Base-by-base conservation (phyloP, 2,797 vertebrate genomes). In the Sternotherus odoratus region DNA sequence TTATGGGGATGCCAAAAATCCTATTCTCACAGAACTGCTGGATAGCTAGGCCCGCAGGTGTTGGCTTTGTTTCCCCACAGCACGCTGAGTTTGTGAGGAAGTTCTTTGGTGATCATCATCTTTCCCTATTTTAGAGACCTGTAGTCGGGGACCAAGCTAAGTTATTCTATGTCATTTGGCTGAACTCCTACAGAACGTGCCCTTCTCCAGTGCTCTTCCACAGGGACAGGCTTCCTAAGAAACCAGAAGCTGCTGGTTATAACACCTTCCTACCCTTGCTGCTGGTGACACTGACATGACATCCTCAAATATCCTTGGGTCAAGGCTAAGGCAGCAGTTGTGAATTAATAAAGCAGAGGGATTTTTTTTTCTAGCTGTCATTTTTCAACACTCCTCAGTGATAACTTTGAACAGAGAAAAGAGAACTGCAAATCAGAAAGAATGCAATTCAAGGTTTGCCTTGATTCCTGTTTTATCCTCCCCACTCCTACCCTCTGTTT, bases 241-340 rank as follows among this genome's bases (percentile, higher is more conserved):
- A 86, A 94, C 89, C 46, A 94, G 79, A 91, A 92, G 36, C 48
- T 88, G 17, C 12, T 83, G 53, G 69, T 53, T 49, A 82, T 15
- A 83, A 63, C 46, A 88, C 82, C 92, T 94, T 91, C 93, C 88
- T 69, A 82, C 75, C 82, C 79, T 60, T 93, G 56, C 63, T 96
- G 28, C 66, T 91, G 79, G 49, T 39, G 86, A 72, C 66, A 50
- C 91, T 94, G 82, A 89, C 94, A 26, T 26, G 54, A 86, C 28
- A 91, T 88, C 77, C 69, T 28, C 77, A 92, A 80, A 88, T 94
- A 93, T 46, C 74, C 54, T 7, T 77, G 72, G 46, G 53, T 79
- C 82, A 94, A 94, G 86, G 30, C 80, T 88, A 92, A 91, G 54
- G 80, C 92, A 96, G 87, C 91, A 95, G 91, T 88, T 88, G 87